Conservation (phyloP, 2,113 vertebrate species). For the Calyptommatus sinebrachiatus region DNA sequence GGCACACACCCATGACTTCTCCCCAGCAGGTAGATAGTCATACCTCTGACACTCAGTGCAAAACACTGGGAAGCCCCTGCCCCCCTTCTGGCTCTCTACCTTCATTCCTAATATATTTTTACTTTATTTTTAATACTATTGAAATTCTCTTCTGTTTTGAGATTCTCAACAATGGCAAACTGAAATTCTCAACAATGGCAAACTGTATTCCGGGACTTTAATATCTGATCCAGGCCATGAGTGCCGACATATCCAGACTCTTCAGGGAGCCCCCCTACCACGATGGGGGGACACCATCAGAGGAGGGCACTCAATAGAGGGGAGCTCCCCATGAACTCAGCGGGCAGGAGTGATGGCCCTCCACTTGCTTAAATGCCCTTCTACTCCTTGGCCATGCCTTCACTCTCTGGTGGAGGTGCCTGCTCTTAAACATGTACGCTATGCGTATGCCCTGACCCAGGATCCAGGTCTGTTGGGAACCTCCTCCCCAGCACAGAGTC, state of each 20-base stretch:
- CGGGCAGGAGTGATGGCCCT: conserved; percentile 38
- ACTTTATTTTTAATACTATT: too few relatives aligned
- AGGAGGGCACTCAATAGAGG: conserved; percentile 44
- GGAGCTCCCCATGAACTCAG: conserved; percentile 5
- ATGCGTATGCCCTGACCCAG: conserved; percentile 25
- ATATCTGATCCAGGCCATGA: conserved; percentile 78
- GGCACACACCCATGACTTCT: too few relatives aligned
- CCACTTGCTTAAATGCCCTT: background rate
- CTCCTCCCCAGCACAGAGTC: conserved; percentile 34
- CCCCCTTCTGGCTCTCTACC: too few relatives aligned
- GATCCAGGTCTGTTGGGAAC: background rate
- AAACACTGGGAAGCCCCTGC: too few relatives aligned
- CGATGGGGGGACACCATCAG: conserved; percentile 58
- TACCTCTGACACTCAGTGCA: too few relatives aligned
- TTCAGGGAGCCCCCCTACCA: conserved; percentile 64
- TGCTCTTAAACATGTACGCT: conserved; percentile 22
- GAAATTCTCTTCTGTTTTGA: too few relatives aligned
- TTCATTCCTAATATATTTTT: too few relatives aligned
- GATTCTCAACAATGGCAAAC: too few relatives aligned
- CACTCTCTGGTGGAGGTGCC: background rate
- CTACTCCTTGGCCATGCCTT: conserved; percentile 29
- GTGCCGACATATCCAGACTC: conserved; percentile 87
- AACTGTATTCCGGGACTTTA: conserved; percentile 78
- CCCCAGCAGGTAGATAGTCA: too few relatives aligned
- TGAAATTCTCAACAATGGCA: conserved; percentile 87